Evolutionary conservation across 1,140 invertebrate genomes (phyloP), one percentile per base, ranked within the genome.

Genomic region (Drosophila nigromelanica): DNA sequence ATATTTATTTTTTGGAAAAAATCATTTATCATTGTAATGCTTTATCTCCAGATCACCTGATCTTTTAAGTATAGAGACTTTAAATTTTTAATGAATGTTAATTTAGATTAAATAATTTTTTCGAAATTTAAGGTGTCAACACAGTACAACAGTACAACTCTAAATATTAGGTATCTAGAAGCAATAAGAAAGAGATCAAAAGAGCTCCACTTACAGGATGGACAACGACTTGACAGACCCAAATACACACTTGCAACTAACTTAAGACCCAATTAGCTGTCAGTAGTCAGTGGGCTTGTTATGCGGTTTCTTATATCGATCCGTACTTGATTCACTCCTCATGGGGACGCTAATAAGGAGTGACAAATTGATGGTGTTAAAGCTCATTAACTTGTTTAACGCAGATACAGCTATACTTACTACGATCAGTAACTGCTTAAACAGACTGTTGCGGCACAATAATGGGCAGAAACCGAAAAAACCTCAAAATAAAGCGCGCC

Each of bases 301-400:
- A 37, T 47, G 27, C 30, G 42, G 42, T 40, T 30, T 21, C 10
- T 12, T 45, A 8, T 11, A 33, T 18, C 8, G 18, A 51, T 54
- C 48, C n/a, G 27, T 56, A 48, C 0, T 35, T 35, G 33, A 0
- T 10, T 3, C 8, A 35, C 2, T 1, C 51, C 68, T 67, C 60
- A 48, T 82, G 83, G 78, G 59, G 80, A 80, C 77, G 76, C 86
- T 91, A 91, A 91, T 87, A 81, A 91, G 90, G 81, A 90, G 76
- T 91, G 90, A 91, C 90, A 91, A 91, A 91, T 91, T 91, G 86
- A 81, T 90, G 90, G 90, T 91, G 90, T 91, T 91, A 91, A 91
- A 77, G 85, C 86, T 90, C 90, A 91, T 91, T 91, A 91, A 91
- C 66, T 86, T 86, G 67, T 78, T 89, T 82, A 87, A 75, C 61